Evolutionary conservation across 2,113 vertebrate species (phyloP), one percentile per base, ranked within the genome.

Genomic region (Choloepus hoffmanni): DNA sequence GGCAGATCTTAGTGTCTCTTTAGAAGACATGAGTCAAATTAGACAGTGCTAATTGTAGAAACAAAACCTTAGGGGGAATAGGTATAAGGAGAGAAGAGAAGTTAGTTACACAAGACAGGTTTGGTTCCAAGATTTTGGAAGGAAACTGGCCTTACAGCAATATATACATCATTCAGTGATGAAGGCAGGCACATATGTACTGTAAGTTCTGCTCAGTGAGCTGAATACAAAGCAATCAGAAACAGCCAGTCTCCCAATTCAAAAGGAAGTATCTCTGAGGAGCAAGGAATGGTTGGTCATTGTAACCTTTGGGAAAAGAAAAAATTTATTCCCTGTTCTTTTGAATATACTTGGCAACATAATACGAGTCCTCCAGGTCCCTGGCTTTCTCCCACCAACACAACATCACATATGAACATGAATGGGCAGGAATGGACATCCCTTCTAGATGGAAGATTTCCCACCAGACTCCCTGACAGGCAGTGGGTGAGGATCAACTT

Each of bases 21-120:
- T 86, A 90, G 65, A 94, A 53, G 70, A 98, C 95, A 43, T 95
- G 85, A 96, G 96, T 92, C 94, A 97, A 95, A 84, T 94, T 91
- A 86, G 81, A 72, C 82, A 95, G 78, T 91, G 85, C 85, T 53
- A 92, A 83, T 4, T 90, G 24, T 85, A 95, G n/a, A 86, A 85
- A 89, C 55, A 78, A 53, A 82, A 53, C 16, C 15, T 1, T 36
- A 89, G 72, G 43, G 73, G 60, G 65, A 88, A 76, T 68, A 74
- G 63, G 58, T 65, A 74, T 15, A 82, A 82, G 14, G 74, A 92
- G 62, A 81, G 79, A 81, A 81, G 79, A 81, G 63, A 95, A 94
- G 58, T 67, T 83, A 94, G 95, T 90, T 85, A 94, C 45, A 93
- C 36, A 55, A 95, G 43, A 89, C 60, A 78, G 70, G 74, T 48